A percentile compares a stretch with the other conserved stretches of the same genome.
Conservation (phyloP, 2,888 invertebrate species). For the Xanthorhoe designata region DNA sequence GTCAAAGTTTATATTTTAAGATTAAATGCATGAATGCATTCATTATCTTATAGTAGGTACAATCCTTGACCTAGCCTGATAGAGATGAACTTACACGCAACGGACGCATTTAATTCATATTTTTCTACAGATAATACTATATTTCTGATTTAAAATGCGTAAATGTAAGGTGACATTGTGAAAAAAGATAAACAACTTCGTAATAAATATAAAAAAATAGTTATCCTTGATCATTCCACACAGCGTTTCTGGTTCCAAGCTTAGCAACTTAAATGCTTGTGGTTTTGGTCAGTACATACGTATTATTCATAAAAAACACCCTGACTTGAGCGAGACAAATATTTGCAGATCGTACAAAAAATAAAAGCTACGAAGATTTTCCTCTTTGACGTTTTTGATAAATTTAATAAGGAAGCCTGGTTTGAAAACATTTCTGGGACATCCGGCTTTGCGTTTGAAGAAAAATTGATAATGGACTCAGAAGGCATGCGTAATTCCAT, state of each 20-base stretch:
- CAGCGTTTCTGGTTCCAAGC: too few relatives aligned
- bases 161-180: slow-evolving; percentile 37
- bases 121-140: slow-evolving; percentile 16
- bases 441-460: too few relatives aligned
- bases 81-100: slow-evolving; percentile 49
- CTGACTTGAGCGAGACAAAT: too few relatives aligned
- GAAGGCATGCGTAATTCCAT: too few relatives aligned
- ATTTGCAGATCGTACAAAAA: too few relatives aligned
- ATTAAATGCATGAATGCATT: slow-evolving; percentile 47
- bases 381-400: background rate
- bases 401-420: background rate
- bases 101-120: slow-evolving; percentile 26
- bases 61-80: slow-evolving; percentile 67
- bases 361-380: too few relatives aligned
- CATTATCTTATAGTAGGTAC: slow-evolving; percentile 47
- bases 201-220: background rate
- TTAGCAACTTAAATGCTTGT: too few relatives aligned
- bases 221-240: too few relatives aligned
- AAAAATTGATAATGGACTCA: too few relatives aligned
- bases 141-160: slow-evolving; percentile 30
- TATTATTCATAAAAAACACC: too few relatives aligned
- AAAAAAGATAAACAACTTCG: slow-evolving; percentile 10
- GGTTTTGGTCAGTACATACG: too few relatives aligned
- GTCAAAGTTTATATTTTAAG: slow-evolving; percentile 23
- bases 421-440: background rate